Conservation (phyloP, 2,113 vertebrate genomes). For the Perccottus glenii region DNA sequence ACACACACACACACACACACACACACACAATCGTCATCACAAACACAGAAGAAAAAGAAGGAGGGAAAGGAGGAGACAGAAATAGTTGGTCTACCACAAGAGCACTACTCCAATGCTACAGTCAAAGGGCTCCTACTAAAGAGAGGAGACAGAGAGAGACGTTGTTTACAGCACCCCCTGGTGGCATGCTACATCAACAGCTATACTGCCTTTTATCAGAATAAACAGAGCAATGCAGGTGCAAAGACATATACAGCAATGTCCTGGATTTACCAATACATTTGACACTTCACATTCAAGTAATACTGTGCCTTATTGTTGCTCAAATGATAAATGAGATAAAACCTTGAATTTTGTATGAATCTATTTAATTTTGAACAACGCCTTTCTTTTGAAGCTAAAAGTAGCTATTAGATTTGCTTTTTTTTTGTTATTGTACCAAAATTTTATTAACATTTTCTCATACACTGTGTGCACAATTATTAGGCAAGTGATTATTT, state of each 20-base stretch:
- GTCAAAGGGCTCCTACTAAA: constrained; percentile 69
- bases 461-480: too few species aligned
- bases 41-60: constrained; percentile 56
- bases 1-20: constrained; percentile 21
- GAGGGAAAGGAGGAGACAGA: constrained; percentile 68
- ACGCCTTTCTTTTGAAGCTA: too few species aligned
- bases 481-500: too few species aligned
- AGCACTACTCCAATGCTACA: constrained; percentile 73
- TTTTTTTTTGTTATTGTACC: too few species aligned
- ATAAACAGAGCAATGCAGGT: constrained; percentile 1
- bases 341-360: too few species aligned
- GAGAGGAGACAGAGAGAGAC: constrained; percentile 70
- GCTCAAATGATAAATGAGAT: too few species aligned
- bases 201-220: constrained; percentile 1
- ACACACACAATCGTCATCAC: constrained; percentile 6
- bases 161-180: constrained; percentile 52
- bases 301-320: background rate
- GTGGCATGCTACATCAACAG: constrained; percentile 54
- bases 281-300: background rate
- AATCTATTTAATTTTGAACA: background rate
- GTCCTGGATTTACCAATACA: background rate
- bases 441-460: too few species aligned
- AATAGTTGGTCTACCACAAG: constrained; percentile 78
- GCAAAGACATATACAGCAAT: background rate
- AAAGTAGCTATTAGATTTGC: too few species aligned